Base-by-base conservation (phyloP, 2,888 invertebrate genomes). In the Cataglyphis livida region DNA sequence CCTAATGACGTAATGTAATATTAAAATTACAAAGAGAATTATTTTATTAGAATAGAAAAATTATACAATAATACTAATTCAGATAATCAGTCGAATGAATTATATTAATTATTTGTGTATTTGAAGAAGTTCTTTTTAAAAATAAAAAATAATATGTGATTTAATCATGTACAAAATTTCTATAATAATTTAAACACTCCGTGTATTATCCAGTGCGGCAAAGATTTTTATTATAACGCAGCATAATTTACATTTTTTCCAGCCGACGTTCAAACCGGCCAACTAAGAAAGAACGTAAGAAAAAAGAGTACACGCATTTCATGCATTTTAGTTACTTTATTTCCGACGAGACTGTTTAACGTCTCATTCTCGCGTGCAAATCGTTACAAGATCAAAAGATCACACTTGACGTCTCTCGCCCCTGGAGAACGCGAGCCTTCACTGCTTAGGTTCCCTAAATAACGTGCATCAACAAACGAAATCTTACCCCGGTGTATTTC, bases 401-500 rank as follows among this genome's bases (percentile, higher is more conserved):
- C 44, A 18, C 28, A 18, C 57, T 70, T 71, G 71, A 78, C 76
- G 64, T 71, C 65, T 38, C 28, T 38, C 57, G 51, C n/a, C 35
- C 6, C 10, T 57, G 48, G 18, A 64, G 48, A 66, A 73, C 38
- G 51, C 57, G 41, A n/a, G 25, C 3, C 21, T 82, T 51, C 82
- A n/a, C 62, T 48, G 28, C 51, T 66, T 41, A 25, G 54, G 68
- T 70, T 84, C 84, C 62, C 73, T 82, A 84, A 84, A 84, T 84
- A 84, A 82, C 84, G 62, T 51, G 21, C 44, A 54, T 48, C 51
- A 64, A 81, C 75, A 1, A 38, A 68, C 51, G 73, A 81, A 57
- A 76, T 75, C 73, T 70, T 76, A 85, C 57, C 84, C 57, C 41
- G 78, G 62, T 48, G 44, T 51, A 18, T 35, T 65, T 28, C 25